Evolutionary conservation across 2,888 invertebrate genomes (phyloP), one percentile per base, ranked within the genome.

Genomic region (Gasteruption jaculator): DNA sequence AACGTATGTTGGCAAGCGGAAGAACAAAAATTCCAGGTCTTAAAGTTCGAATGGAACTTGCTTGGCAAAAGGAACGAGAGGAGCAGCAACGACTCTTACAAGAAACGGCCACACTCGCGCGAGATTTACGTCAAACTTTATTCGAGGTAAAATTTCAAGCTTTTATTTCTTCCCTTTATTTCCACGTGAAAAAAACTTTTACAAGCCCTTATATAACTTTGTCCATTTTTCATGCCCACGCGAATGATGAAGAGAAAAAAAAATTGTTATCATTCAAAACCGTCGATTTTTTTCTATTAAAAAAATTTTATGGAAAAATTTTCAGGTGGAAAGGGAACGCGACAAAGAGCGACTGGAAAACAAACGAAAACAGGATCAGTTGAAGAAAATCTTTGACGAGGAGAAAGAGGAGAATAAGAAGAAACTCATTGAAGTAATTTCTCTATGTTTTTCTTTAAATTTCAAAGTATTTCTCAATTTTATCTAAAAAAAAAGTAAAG

Each of bases 31-130:
- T 91, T 48, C 86, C 89, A 0, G 92, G 91, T 3, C 74, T 89
- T 54, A 85, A 87, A 58, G 89, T 92, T 2, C 82, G 88, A 38
- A 83, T 93, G 79, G 92, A 93, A 66, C 74, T 93, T 11, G 90
- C 91, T 0, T 93, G 93, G 93, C 91, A 91, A 61, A 93, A 91
- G 65, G 93, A 93, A 70, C 77, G 93, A 15, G 91, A 91, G 66
- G 92, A 93, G 59, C 91, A 91, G 59, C 91, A 91, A 55, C 76
- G 91, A n/a, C 71, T 93, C 25, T 72, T 93, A 20, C 90, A 91
- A 65, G 93, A 93, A 73, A 91, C 91, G 0, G 89, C 91, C 25
- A 91, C 91, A 0, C 76, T 93, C 45, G 91, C 92, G 0, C 76
- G 91, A 45, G 93, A 93, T 68, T 73, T 93, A 33, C 75, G 91